Percentiles rank a stretch among this genome's conserved stretches.
Conservation (phyloP, 2,797 vertebrate species). For the Luscinia luscinia region DNA sequence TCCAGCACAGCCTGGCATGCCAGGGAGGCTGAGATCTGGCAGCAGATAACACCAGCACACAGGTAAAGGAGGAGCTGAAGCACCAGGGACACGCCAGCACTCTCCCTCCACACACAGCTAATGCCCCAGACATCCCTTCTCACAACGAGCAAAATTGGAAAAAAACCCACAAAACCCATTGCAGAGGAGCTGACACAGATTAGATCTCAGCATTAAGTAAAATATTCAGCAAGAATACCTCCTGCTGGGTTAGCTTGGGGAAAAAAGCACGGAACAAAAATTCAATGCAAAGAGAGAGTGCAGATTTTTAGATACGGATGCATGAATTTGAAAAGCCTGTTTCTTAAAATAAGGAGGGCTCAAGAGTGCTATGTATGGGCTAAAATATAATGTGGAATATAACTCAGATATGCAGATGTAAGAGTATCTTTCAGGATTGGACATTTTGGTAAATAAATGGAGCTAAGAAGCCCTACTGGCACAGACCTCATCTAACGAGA, state of each 20-base stretch:
- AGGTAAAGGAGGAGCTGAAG: background rate
- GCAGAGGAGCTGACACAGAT: background rate
- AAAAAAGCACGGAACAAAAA: background rate
- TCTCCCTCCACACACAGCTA: rapidly evolving
- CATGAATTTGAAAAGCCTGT: background rate
- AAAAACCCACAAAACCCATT: background rate
- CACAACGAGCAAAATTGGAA: background rate
- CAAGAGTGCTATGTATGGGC: background rate
- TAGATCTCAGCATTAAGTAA: background rate
- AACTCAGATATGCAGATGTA: background rate
- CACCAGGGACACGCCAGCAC: background rate
- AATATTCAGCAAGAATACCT: background rate
- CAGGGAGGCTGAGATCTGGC: background rate
- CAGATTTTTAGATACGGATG: background rate
- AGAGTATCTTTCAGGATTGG: background rate
- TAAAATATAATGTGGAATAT: background rate
- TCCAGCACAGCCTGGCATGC: rapidly evolving
- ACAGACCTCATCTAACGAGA: background rate
- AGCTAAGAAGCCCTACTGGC: conserved; percentile 32
- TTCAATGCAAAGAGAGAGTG: background rate
- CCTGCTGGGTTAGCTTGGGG: background rate
- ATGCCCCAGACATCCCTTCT: background rate
- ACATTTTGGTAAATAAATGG: background rate
- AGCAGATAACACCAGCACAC: background rate
- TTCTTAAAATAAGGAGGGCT: background rate